Evolutionary conservation across 2,888 invertebrate species (phyloP).

Genomic region (Diarsia brunnea): DNA sequence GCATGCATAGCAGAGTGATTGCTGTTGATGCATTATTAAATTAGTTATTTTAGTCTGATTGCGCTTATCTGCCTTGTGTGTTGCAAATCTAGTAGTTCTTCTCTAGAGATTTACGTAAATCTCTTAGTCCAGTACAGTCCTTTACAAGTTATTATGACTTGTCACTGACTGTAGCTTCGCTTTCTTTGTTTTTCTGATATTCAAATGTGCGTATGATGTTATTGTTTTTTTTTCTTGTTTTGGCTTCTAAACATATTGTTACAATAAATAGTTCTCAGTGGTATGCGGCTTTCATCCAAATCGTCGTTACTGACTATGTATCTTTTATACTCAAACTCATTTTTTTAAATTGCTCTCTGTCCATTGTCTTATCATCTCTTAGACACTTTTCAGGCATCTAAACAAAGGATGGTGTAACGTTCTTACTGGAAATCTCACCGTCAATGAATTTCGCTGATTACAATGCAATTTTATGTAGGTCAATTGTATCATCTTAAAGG

Average conservation of each 20-base stretch:
- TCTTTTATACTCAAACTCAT: background rate
- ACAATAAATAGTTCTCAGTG: background rate
- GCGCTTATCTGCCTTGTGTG: background rate
- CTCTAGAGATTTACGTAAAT: no score
- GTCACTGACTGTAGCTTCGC: no score
- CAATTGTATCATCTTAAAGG: conserved; percentile 44
- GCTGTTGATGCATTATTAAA: conserved; percentile 28
- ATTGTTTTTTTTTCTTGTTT: no score
- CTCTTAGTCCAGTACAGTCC: no score
- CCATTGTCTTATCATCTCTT: conserved; percentile 28
- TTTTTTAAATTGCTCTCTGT: background rate
- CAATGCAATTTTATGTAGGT: conserved; percentile 25
- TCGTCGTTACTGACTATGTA: background rate
- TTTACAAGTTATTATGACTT: no score
- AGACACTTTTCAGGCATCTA: conserved; percentile 15
- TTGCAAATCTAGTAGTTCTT: background rate
- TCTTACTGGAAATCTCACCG: conserved; percentile 21
- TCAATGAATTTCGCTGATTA: conserved; percentile 41
- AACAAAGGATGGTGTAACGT: conserved; percentile 28
- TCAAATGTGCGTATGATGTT: no score
- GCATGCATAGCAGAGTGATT: conserved; percentile 49
- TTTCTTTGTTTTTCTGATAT: no score
- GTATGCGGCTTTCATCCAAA: background rate
- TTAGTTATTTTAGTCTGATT: conserved; percentile 13
- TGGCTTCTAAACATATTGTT: background rate